phyloP scores from a whole-genome alignment of 64 coral and sea anemone species.

The Orbicella faveolata region DNA sequence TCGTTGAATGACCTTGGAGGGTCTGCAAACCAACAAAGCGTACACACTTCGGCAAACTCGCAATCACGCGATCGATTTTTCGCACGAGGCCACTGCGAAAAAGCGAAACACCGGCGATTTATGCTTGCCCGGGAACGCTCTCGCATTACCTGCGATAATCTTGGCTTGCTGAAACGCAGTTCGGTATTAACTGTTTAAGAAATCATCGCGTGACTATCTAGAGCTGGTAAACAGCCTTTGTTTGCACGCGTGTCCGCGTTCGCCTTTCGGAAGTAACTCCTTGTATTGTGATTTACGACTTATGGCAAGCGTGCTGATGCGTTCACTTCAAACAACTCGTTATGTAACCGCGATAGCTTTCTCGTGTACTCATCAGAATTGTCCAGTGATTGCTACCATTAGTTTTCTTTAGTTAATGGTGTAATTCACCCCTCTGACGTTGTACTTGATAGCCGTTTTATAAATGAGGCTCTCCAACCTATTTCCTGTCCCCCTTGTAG shows the following conservation, averaged over 20 bases:
- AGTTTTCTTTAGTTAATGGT: no score
- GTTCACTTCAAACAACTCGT: not conserved
- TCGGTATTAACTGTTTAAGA: not conserved
- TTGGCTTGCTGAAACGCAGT: not conserved
- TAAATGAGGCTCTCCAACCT: no score
- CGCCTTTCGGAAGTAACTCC: not conserved
- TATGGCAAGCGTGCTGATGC: not conserved
- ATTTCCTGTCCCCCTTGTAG: not conserved
- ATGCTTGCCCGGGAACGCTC: not conserved
- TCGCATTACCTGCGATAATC: constrained; percentile 3
- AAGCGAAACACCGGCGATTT: not conserved
- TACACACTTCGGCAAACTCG: not conserved
- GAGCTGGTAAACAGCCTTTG: constrained; percentile 7
- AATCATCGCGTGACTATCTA: constrained; percentile 22
- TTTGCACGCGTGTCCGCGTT: not conserved
- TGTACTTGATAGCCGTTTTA: no score
- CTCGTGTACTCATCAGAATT: not conserved
- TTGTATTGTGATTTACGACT: constrained; percentile 24
- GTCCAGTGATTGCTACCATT: no score
- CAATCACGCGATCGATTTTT: constrained; percentile 35
- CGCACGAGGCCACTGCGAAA: not conserved
- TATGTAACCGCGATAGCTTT: not conserved
- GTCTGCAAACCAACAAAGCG: constrained; percentile 20
- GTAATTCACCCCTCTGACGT: no score
- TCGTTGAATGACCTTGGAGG: constrained; percentile 35